Evolutionary conservation across 1,140 invertebrate genomes (phyloP).

Genomic region (Conus betulinus): DNA sequence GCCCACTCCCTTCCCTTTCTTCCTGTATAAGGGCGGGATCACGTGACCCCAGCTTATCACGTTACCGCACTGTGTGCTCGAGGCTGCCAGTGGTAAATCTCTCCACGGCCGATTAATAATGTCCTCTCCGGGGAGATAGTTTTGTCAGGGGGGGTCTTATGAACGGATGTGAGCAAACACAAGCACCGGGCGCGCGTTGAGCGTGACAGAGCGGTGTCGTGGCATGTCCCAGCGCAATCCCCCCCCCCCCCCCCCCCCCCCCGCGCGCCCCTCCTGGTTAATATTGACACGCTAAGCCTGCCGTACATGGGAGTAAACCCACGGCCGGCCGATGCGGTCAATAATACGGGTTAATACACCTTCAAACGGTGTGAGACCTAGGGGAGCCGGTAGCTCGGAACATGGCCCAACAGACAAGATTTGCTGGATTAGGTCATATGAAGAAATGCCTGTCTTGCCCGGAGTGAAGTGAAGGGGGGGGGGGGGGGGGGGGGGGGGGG

Average conservation of each 20-base stretch:
- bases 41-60: background rate
- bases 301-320: background rate
- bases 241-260: too few relatives aligned
- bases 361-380: background rate
- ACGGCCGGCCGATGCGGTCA: background rate
- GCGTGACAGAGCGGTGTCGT: background rate
- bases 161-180: background rate
- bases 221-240: background rate
- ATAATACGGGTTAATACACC: slow-evolving; percentile 1
- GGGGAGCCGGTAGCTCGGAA: too few relatives aligned
- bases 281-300: background rate
- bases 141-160: background rate
- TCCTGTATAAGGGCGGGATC: background rate
- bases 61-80: background rate
- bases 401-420: background rate
- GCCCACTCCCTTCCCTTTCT: background rate
- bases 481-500: background rate
- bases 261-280: too few relatives aligned
- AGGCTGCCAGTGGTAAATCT: background rate
- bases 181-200: background rate
- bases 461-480: background rate
- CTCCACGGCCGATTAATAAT: background rate
- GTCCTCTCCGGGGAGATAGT: background rate
- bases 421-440: too few relatives aligned
- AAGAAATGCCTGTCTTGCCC: too few relatives aligned